A percentile compares a stretch with the other conserved stretches of the same genome.
These are phyloP conservation scores for Lasioglossum vierecki DNA, from an alignment of 2,888 invertebrate genomes.

Conservation along the genomic window DNA sequence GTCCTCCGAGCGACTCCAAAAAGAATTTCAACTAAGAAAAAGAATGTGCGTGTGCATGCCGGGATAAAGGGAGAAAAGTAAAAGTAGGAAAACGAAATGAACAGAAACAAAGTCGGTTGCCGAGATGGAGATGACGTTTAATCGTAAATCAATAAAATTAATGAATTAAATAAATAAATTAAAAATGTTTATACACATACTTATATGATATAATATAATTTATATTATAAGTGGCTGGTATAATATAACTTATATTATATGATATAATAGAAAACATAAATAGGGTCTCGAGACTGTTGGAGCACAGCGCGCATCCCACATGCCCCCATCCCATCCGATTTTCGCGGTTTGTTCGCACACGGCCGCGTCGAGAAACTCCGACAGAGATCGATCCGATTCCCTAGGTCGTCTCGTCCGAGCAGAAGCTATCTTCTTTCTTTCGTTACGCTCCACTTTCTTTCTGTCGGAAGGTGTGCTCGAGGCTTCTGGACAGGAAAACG, in stretches of 20 bases:
- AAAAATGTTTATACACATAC: slow-evolving; percentile 82
- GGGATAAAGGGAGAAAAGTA: slow-evolving; percentile 49
- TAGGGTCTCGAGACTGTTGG: slow-evolving; percentile 82
- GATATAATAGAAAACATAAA: slow-evolving; percentile 83
- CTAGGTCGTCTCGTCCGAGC: slow-evolving; percentile 8
- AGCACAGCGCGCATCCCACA: slow-evolving; percentile 77
- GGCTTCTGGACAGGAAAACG: background rate
- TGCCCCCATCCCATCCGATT: slow-evolving; percentile 62
- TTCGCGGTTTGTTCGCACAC: background rate
- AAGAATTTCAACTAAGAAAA: background rate
- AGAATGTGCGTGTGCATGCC: background rate
- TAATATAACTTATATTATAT: slow-evolving; percentile 75
- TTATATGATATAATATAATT: slow-evolving; percentile 79
- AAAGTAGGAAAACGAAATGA: slow-evolving; percentile 44
- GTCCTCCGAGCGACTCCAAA: background rate
- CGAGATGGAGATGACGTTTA: slow-evolving; percentile 82
- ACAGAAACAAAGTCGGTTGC: slow-evolving; percentile 64
- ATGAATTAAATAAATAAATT: slow-evolving; percentile 84
- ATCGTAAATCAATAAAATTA: slow-evolving; percentile 84
- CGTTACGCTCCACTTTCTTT: background rate
- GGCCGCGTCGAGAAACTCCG: slow-evolving; percentile 62
- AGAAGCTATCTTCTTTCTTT: slow-evolving; percentile 3
- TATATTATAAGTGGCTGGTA: slow-evolving; percentile 64
- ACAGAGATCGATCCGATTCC: slow-evolving; percentile 54
- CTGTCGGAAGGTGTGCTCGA: slow-evolving; percentile 1